phyloP scores from a whole-genome alignment of 2,888 invertebrate species.

The Brenthis hecate region DNA sequence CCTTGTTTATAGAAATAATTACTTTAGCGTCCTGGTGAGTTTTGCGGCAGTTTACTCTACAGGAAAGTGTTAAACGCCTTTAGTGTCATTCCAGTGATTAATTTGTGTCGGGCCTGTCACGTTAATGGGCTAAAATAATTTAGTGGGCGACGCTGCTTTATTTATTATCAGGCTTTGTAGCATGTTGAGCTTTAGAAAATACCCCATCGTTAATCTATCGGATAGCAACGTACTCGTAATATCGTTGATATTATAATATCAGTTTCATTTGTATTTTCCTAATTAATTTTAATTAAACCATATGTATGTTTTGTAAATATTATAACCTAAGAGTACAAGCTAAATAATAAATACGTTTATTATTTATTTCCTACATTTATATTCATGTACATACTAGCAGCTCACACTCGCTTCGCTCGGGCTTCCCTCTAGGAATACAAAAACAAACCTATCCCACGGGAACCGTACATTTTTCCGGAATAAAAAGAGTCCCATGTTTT shows the following conservation, averaged over 20 bases:
- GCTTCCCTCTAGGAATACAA: too few relatives aligned
- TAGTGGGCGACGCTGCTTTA: conserved; percentile 72
- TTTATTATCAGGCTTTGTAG: conserved; percentile 64
- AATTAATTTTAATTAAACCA: conserved; percentile 31
- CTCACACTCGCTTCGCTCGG: too few relatives aligned
- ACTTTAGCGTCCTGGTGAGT: conserved; percentile 40
- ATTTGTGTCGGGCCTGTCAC: conserved; percentile 75
- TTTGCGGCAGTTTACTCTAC: conserved; percentile 44
- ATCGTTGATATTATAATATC: background rate
- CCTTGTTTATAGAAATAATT: conserved; percentile 43
- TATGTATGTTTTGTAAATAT: background rate
- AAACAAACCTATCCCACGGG: too few relatives aligned
- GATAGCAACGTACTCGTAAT: conserved; percentile 35
- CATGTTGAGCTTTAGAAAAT: conserved; percentile 55
- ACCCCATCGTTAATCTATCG: conserved; percentile 54
- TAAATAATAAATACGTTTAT: too few relatives aligned
- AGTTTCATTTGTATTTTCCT: conserved; percentile 22
- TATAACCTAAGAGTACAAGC: too few relatives aligned
- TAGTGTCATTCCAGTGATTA: conserved; percentile 77
- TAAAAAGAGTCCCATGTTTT: too few relatives aligned
- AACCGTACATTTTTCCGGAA: too few relatives aligned
- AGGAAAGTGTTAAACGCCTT: conserved; percentile 76
- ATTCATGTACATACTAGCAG: too few relatives aligned
- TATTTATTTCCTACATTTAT: too few relatives aligned
- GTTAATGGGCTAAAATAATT: conserved; percentile 80